Evolutionary conservation across 2,888 invertebrate genomes (phyloP), one percentile per base, ranked within the genome.

Genomic region (Ophion costatus): DNA sequence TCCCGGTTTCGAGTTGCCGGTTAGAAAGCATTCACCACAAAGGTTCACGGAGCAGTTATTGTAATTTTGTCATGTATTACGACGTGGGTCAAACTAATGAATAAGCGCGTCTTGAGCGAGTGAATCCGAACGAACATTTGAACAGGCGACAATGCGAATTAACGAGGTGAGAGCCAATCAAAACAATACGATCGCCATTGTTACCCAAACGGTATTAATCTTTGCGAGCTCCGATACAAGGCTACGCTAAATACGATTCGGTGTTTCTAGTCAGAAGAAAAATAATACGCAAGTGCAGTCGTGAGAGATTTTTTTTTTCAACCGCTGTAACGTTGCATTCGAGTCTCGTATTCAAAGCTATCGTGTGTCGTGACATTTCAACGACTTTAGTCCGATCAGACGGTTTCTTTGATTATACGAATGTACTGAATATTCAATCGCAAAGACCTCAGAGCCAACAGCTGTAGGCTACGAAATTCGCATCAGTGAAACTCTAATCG

Each of bases 21-120:
- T 45, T 20, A 29, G 61, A 9, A n/a, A 45, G n/a, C 17, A 14
- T 61, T 42, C 7, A 20, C 2, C 1, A 63, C 9, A 45, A 33
- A 33, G 51, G 11, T 2, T 2, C 45, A 51, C 24, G 42, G 29
- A 29, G 33, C 17, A 17, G 14, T 17, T 17, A 61, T 61, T 22
- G 45, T 33, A 75, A 51, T 66, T 22, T 22, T 17, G 33, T 61
- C 59, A 66, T 3, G 29, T 33, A 51, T 45, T 4, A 14, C 5
- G 33, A 4, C 64, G 51, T 24, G 29, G 75, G 75, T 76, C 64
- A 76, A 64, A 64, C 17, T 76, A 24, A 76, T 76, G 51, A 76
- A 76, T 76, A 76, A 76, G 51, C 17, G 61, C 42, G 10, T 17
- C 20, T 14, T 56, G 75, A 33, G 20, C 17, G 10, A 51, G 51